Conservation (phyloP, 2,113 vertebrate species). For the Mixornis gularis region DNA sequence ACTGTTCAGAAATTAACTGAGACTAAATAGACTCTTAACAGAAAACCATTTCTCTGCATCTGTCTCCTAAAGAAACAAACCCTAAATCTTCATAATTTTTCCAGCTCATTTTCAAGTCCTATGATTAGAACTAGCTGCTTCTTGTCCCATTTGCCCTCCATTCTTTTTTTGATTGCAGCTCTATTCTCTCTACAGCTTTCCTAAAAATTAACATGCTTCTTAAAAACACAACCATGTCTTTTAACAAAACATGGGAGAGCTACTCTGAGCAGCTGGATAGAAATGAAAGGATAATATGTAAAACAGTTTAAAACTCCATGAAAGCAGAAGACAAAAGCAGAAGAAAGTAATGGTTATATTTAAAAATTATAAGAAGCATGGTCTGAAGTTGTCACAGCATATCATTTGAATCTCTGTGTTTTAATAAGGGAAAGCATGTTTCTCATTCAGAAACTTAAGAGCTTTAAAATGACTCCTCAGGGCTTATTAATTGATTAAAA, state of each 20-base stretch:
- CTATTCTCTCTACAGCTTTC: neutral
- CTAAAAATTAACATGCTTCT: neutral
- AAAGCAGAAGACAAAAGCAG: neutral
- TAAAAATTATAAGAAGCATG: neutral
- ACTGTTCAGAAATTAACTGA: neutral
- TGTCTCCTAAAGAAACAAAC: neutral
- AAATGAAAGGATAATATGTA: neutral
- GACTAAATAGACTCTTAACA: neutral
- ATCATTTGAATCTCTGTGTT: neutral
- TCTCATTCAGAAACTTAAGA: neutral
- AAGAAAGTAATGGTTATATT: neutral
- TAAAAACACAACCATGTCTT: neutral
- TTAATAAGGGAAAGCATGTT: neutral
- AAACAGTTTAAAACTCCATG: neutral
- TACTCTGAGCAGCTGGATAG: neutral
- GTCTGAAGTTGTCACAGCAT: neutral
- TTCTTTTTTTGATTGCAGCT: slow-evolving; percentile 11
- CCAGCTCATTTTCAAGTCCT: neutral
- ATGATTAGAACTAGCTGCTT: neutral
- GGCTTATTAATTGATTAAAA: neutral
- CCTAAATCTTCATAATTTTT: neutral
- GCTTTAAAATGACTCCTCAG: neutral
- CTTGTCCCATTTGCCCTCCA: neutral
- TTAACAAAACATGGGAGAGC: neutral
- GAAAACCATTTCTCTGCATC: neutral